A percentile compares a stretch with the other conserved stretches of the same genome.
phyloP scores from a whole-genome alignment of 2,888 invertebrate genomes.

The Margaritifera margaritifera region DNA sequence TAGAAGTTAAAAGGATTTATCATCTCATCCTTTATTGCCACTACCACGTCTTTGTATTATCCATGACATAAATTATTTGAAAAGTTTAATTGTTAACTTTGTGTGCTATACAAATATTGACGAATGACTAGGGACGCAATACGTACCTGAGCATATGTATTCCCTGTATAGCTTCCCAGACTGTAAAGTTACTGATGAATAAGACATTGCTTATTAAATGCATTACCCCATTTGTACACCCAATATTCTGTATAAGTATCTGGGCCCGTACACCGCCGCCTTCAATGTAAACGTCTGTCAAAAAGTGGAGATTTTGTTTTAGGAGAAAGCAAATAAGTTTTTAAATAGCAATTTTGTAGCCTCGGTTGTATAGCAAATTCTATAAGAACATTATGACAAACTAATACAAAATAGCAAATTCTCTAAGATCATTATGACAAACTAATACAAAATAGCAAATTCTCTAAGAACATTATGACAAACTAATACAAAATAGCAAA shows the following conservation, averaged over 20 bases:
- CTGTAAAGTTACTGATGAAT: conserved; percentile 49
- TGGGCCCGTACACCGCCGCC: conserved; percentile 44
- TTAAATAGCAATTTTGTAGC: neutral
- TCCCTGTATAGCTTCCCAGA: conserved; percentile 57
- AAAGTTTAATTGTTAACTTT: too few relatives aligned
- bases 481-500: too few relatives aligned
- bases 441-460: too few relatives aligned
- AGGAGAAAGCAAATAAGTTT: neutral
- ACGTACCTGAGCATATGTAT: conserved; percentile 51
- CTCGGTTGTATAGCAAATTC: neutral
- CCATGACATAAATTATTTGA: too few relatives aligned
- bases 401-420: neutral
- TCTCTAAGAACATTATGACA: too few relatives aligned
- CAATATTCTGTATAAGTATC: conserved; percentile 51
- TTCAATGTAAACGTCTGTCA: conserved; percentile 52
- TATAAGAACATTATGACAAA: neutral
- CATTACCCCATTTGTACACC: conserved; percentile 62
- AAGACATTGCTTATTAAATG: conserved; percentile 59
- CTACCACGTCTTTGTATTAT: too few relatives aligned
- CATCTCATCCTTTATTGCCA: too few relatives aligned
- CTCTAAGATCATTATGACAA: too few relatives aligned
- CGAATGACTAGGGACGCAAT: neutral
- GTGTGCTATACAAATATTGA: too few relatives aligned
- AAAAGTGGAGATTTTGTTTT: neutral
- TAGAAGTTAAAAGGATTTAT: too few relatives aligned